A percentile compares a stretch with the other conserved stretches of the same genome.
Evolutionary conservation across 2,888 invertebrate species (phyloP).

Genomic region (Platerodrilus igneus): DNA sequence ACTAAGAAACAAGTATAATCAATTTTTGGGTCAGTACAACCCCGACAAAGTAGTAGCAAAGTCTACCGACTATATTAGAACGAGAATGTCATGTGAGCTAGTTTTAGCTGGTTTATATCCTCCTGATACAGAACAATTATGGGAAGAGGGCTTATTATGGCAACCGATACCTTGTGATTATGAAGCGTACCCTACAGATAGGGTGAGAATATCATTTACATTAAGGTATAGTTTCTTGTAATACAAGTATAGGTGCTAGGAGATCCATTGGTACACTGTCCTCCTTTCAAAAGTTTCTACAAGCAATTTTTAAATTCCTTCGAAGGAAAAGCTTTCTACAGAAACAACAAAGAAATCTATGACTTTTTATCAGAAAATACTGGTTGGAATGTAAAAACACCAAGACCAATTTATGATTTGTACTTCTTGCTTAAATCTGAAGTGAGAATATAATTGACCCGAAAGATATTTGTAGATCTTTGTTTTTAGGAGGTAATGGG

Average conservation of each 20-base stretch:
- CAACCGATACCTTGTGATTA: slow-evolving; percentile 38
- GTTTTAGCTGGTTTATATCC: slow-evolving; percentile 66
- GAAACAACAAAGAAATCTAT: slow-evolving; percentile 27
- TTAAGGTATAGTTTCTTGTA: too few species aligned
- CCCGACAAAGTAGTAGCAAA: slow-evolving; percentile 52
- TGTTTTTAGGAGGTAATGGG: slow-evolving; percentile 9
- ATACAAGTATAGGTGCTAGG: slow-evolving; percentile 30
- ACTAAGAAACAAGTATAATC: slow-evolving; percentile 56
- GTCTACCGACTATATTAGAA: slow-evolving; percentile 64
- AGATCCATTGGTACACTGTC: slow-evolving; percentile 32
- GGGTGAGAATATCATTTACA: slow-evolving; percentile 30
- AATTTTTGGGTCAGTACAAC: slow-evolving; percentile 57
- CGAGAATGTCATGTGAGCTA: slow-evolving; percentile 65
- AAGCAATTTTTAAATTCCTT: slow-evolving; percentile 21
- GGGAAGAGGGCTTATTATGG: slow-evolving; percentile 47
- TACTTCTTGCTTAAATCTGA: slow-evolving; percentile 12
- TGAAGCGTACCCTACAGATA: slow-evolving; percentile 28
- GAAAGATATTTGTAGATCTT: neutral
- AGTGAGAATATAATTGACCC: slow-evolving; percentile 11
- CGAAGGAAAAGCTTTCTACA: neutral
- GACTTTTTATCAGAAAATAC: slow-evolving; percentile 18
- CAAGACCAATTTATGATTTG: slow-evolving; percentile 5
- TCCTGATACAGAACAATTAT: slow-evolving; percentile 52
- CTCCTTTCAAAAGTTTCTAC: slow-evolving; percentile 27
- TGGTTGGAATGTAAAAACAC: slow-evolving; percentile 6